phyloP scores from a whole-genome alignment of 2,113 vertebrate species.

The Synodontis membranacea region DNA sequence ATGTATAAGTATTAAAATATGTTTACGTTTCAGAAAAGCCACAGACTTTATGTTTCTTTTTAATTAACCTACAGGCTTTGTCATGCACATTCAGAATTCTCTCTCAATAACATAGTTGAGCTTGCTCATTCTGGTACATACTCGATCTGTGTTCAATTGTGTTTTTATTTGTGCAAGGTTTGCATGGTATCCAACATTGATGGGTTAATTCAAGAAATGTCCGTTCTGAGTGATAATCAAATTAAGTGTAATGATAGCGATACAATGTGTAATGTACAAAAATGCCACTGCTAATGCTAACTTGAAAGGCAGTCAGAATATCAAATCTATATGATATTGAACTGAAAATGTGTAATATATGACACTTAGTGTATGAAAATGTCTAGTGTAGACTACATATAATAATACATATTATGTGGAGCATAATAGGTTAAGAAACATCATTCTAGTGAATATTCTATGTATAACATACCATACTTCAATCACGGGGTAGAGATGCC shows the following conservation, averaged over 20 bases:
- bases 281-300: no score
- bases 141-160: neutral
- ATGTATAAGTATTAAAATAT: neutral
- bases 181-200: neutral
- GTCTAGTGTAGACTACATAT: no score
- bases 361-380: no score
- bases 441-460: neutral
- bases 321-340: no score
- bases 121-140: neutral
- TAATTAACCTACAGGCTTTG: neutral
- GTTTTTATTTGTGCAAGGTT: neutral
- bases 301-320: no score
- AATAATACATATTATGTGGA: no score
- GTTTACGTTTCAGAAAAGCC: neutral
- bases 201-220: no score
- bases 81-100: neutral
- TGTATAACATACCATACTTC: neutral
- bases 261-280: no score
- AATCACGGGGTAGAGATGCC: neutral
- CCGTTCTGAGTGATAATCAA: neutral
- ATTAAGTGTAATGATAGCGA: neutral
- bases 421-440: neutral
- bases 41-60: neutral
- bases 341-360: no score
- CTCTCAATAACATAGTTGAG: neutral